phyloP scores from a whole-genome alignment of 2,888 invertebrate species.

The Argynnis bischoffii region DNA sequence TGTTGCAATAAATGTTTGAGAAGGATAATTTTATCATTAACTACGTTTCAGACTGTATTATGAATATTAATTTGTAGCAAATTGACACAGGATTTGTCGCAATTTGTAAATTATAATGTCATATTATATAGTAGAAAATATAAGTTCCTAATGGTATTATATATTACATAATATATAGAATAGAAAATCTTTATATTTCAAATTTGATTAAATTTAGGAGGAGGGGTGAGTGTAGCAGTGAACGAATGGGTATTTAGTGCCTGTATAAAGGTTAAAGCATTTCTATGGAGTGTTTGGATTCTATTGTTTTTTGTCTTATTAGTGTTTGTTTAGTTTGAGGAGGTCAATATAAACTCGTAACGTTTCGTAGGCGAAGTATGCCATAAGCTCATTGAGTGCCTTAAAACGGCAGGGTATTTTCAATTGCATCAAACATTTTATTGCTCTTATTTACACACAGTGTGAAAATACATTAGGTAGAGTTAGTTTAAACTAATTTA shows the following conservation, averaged over 20 bases:
- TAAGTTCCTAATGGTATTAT: not conserved
- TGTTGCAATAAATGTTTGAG: too few species aligned
- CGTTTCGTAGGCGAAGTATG: conserved; percentile 65
- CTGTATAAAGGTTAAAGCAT: conserved; percentile 61
- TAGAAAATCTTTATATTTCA: not conserved
- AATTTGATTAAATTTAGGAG: conserved; percentile 4
- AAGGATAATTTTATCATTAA: too few species aligned
- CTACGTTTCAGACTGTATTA: too few species aligned
- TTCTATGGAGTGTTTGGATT: conserved; percentile 55
- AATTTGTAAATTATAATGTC: too few species aligned
- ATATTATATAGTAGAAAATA: too few species aligned
- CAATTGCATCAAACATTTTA: conserved; percentile 11
- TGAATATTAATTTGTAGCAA: too few species aligned
- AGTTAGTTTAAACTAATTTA: conserved; percentile 64
- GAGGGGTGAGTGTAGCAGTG: conserved; percentile 13
- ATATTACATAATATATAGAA: not conserved
- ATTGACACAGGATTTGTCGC: too few species aligned
- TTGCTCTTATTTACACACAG: not conserved
- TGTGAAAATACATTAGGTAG: conserved; percentile 28
- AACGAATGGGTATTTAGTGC: not conserved
- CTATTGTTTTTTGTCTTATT: conserved; percentile 29
- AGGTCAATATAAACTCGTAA: conserved; percentile 51
- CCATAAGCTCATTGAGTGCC: conserved; percentile 75
- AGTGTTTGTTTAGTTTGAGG: conserved; percentile 46
- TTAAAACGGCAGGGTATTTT: conserved; percentile 48